Evolutionary conservation across 2,797 vertebrate genomes (phyloP), one percentile per base, ranked within the genome.

Genomic region (Pipistrellus pipistrellus): DNA sequence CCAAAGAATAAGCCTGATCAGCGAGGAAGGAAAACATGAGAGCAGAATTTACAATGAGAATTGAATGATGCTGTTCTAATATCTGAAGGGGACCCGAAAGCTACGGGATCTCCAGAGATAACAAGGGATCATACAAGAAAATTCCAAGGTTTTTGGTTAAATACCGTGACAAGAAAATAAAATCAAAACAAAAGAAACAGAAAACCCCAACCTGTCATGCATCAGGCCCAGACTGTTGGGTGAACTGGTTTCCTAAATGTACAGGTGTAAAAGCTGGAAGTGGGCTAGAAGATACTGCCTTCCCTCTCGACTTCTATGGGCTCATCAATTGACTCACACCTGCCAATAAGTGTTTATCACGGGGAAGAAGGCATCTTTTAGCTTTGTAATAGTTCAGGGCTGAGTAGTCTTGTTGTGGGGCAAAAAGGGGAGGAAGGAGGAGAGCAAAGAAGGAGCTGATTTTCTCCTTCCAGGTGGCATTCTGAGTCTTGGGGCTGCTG

Each of bases 31-130:
- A 8, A 85, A 71, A 78, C n/a, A 23, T 17, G n/a, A 85, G 13
- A 85, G 25, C 11, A 66, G n/a, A 93, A 92, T 87, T 92, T 76
- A 66, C 91, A 64, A 83, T 35, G 51, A 78, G n/a, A 32, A 38
- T 8, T 30, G 17, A 90, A 85, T 88, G 83, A 76, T 41, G 30
- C 18, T 82, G 0, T 35, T 85, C n/a, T 86, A 32, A 30, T 75
- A 62, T 88, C 27, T 75, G 53, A 32, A 21, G 27, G 64, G 57
- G 14, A 72, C 48, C 1, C 62, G 57, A 87, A 88, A 82, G 46
- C 20, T 64, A 85, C 6, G 8, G 10, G 3, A 68, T 84, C 27
- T 66, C 44, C 13, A 73, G 66, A 72, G 75, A 78, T 64, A 62
- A 41, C 2, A 71, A 17, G 23, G 21, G 4, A 72, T 32, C 53